Evolutionary conservation across 2,888 invertebrate genomes (phyloP).

Genomic region (Cinara cedri): DNA sequence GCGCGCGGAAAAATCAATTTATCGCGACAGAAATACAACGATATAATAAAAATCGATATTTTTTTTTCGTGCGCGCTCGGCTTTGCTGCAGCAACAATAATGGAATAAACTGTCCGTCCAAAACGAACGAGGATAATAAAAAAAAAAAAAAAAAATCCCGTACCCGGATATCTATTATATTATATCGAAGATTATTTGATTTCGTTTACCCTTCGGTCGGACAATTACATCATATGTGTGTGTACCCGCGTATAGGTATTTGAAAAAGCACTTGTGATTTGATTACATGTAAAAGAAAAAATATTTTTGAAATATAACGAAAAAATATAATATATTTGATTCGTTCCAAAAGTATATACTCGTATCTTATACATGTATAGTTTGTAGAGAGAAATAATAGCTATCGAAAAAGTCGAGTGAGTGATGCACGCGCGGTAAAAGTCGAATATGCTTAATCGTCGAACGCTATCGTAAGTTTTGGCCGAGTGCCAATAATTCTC

Average conservation of each 20-base stretch:
- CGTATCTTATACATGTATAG: too few relatives aligned
- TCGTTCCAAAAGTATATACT: too few relatives aligned
- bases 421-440: constrained; percentile 2
- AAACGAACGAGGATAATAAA: too few relatives aligned
- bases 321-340: background rate
- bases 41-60: constrained; percentile 1
- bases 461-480: background rate
- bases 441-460: too few relatives aligned
- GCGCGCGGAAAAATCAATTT: constrained; percentile 6
- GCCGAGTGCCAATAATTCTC: constrained; percentile 19
- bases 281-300: background rate
- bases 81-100: background rate
- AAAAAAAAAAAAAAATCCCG: constrained; percentile 8
- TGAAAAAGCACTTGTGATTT: background rate
- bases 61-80: background rate
- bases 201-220: background rate
- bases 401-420: constrained; percentile 22
- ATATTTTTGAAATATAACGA: background rate
- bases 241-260: background rate
- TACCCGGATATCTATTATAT: too few relatives aligned
- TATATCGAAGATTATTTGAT: constrained; percentile 4
- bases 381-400: constrained; percentile 7
- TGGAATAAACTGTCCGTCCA: background rate
- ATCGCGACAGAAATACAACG: background rate
- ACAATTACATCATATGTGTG: background rate